Base-by-base conservation (phyloP, 2,113 vertebrate genomes). In the Ifrita kowaldi region DNA sequence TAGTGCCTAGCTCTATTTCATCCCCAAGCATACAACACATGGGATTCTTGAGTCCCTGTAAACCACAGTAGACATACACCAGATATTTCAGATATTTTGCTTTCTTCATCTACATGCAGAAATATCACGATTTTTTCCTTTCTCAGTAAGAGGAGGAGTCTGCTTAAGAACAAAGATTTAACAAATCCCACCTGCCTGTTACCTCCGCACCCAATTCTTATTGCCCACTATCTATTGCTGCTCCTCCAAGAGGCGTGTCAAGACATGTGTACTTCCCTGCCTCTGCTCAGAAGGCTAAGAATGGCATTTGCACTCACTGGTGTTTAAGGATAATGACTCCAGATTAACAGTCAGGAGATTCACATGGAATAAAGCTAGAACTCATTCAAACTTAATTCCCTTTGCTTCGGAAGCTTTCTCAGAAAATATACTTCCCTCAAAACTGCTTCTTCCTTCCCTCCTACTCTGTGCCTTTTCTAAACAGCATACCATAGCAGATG, bases 301-400 rank as follows among this genome's bases (percentile, higher is more conserved):
- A 64, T 18, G 28, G 26, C 37, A 57, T 81, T 56, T 87, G 56
- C 44, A 71, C 9, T 47, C 64, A 67, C 83, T 75, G 42, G 15
- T 90, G 47, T 33, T 67, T 47, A 19, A 74, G 44, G 28, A 73
- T 50, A 84, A 89, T 55, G 42, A 81, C 18, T 94, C 49, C 59
- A 83, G 69, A 87, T 81, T 70, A 86, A 70, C 3, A 70, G 21
- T 46, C 42, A 85, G 52, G 47, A 94, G 53, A 79, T 77, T 79
- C 82, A 73, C 9, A 20, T 55, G 65, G 57, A 91, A 88, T 88
- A 76, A 92, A 93, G 44, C 35, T 77, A 91, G 53, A 90, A 89
- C 9, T 90, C 71, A 68, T 60, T 92, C 44, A 79, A 77, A 82
- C 13, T 47, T 90, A 63, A 89, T 57, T 96, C 47, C 35, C n/a